These are phyloP conservation scores for Chironex yamaguchii DNA, from an alignment of 30 jellyfish, hydroid and myxozoan species.

Conservation along the genomic window DNA sequence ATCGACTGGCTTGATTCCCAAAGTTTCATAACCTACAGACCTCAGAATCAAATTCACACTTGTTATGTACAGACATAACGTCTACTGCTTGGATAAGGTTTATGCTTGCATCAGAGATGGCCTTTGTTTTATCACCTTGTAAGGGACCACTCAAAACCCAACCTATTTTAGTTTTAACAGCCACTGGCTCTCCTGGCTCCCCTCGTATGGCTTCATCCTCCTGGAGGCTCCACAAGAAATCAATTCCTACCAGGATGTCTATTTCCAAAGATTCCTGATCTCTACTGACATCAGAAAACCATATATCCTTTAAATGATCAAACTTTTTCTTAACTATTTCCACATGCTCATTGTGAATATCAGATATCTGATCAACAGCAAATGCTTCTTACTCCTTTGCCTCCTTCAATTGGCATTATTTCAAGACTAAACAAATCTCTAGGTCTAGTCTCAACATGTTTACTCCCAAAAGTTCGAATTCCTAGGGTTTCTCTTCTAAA, in stretches of 20 bases:
- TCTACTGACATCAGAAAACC: conserved; percentile 21
- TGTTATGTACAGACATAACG: no score
- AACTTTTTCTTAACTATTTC: conserved; percentile 1
- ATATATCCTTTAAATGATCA: background rate
- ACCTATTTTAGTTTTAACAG: conserved; percentile 20
- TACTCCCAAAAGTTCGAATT: conserved; percentile 2
- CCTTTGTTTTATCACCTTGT: no score
- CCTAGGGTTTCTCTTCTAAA: conserved; percentile 4
- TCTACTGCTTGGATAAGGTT: no score
- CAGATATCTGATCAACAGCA: conserved; percentile 23
- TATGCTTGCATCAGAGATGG: no score
- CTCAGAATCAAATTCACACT: no score
- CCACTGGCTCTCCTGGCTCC: conserved; percentile 45
- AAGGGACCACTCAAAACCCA: conserved; percentile 26
- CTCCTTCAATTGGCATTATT: background rate
- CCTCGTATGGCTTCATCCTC: conserved; percentile 36
- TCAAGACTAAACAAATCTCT: background rate
- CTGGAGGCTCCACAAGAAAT: conserved; percentile 29
- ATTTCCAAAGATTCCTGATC: background rate
- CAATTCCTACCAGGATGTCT: background rate
- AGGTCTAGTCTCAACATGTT: background rate
- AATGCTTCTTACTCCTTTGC: conserved; percentile 2
- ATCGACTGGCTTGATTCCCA: background rate
- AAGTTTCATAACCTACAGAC: no score
- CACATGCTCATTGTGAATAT: conserved; percentile 13